Conservation (phyloP, 1,140 invertebrate genomes). For the Epicauta chinensis region DNA sequence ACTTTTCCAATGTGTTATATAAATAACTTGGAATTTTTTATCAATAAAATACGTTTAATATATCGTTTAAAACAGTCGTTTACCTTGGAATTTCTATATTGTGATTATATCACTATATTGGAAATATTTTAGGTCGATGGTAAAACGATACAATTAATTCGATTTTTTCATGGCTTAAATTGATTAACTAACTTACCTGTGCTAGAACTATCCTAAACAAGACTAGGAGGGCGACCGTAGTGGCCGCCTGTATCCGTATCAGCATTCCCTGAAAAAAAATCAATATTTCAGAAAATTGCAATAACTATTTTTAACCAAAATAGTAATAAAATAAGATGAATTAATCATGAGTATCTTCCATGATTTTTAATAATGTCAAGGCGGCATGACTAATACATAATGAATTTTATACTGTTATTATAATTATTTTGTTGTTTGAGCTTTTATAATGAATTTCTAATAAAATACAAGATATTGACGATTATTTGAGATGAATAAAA, state of each 20-base stretch:
- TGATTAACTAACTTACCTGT: conserved; percentile 18
- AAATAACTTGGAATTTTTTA: no score
- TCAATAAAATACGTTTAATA: conserved; percentile 3
- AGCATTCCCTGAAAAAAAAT: conserved; percentile 31
- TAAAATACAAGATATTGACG: no score
- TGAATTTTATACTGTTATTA: background rate
- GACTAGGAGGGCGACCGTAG: conserved; percentile 24
- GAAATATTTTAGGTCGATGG: background rate
- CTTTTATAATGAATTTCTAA: no score
- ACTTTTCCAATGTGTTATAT: no score
- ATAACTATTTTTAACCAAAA: background rate
- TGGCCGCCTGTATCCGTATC: conserved; percentile 33
- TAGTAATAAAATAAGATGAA: background rate
- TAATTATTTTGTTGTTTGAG: no score
- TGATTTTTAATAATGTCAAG: conserved; percentile 6
- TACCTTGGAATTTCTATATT: background rate
- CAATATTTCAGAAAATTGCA: conserved; percentile 1
- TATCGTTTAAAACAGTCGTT: background rate
- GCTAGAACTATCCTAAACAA: conserved; percentile 20
- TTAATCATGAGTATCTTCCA: background rate
- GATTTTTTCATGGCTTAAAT: background rate
- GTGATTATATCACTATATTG: background rate
- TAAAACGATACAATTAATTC: no score
- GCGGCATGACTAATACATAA: background rate
- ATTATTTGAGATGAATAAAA: no score